phyloP scores from a whole-genome alignment of 2,888 invertebrate species.

The Norana najaformis region DNA sequence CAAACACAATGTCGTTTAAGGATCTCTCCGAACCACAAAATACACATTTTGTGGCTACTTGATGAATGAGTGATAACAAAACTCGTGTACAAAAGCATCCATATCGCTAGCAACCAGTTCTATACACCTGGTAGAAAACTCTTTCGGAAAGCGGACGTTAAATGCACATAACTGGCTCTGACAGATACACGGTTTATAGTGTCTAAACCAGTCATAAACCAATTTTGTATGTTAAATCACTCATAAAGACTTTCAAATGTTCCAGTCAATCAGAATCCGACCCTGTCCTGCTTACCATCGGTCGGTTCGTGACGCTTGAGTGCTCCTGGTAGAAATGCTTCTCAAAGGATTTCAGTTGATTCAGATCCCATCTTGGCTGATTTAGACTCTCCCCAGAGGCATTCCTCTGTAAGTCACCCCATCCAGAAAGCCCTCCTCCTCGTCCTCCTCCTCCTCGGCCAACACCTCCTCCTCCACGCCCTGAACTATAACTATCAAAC shows the following conservation, averaged over 20 bases:
- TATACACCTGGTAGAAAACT: not conserved
- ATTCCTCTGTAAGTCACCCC: not conserved
- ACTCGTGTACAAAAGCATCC: not conserved
- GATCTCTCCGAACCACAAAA: not conserved
- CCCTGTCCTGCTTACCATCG: constrained; percentile 14
- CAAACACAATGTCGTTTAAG: not conserved
- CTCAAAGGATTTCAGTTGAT: constrained; percentile 78
- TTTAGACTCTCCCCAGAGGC: constrained; percentile 73
- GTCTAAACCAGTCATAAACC: not conserved
- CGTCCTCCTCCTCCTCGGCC: constrained; percentile 26
- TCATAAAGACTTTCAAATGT: not conserved
- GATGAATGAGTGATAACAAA: not conserved
- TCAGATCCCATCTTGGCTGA: constrained; percentile 84
- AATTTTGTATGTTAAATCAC: not conserved
- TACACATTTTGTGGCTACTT: not conserved
- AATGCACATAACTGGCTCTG: too few species aligned
- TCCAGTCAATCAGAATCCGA: not conserved
- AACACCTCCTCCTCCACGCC: not conserved
- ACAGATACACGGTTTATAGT: too few species aligned
- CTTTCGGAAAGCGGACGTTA: not conserved
- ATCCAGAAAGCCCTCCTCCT: constrained; percentile 24
- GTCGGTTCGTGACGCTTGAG: constrained; percentile 69
- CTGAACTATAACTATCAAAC: not conserved
- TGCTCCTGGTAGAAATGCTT: constrained; percentile 90
- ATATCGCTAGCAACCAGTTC: not conserved